phyloP scores from a whole-genome alignment of 1,140 invertebrate species.

The Argopecten irradians region DNA sequence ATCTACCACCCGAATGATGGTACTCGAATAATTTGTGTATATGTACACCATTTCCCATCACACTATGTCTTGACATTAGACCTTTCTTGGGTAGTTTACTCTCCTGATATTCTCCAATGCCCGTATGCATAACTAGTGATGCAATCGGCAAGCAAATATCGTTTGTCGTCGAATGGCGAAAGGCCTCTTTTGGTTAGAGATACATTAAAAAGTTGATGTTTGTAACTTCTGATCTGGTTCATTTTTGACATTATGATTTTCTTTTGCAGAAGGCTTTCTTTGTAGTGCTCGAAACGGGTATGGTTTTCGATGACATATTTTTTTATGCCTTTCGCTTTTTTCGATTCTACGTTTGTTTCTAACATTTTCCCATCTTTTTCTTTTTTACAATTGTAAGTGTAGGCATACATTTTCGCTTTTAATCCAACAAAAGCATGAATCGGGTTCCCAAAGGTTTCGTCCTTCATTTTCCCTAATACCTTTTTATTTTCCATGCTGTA shows the following conservation, averaged over 20 bases:
- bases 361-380: background rate
- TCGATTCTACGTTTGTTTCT: too few species aligned
- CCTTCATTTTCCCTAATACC: conserved; percentile 49
- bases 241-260: background rate
- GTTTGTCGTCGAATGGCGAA: conserved; percentile 33
- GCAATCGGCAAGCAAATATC: background rate
- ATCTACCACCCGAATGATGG: background rate
- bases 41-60: background rate
- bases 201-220: conserved; percentile 30
- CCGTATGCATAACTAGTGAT: background rate
- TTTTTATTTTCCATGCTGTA: conserved; percentile 40
- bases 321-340: too few species aligned
- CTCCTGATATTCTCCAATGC: background rate
- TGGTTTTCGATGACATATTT: too few species aligned
- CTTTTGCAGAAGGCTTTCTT: background rate
- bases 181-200: conserved; percentile 29
- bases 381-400: too few species aligned
- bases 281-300: background rate
- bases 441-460: too few species aligned
- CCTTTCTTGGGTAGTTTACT: too few species aligned
- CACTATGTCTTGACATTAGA: background rate
- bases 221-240: conserved; percentile 1
- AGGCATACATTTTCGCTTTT: conserved; percentile 45
- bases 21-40: background rate
- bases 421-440: conserved; percentile 58